Base-by-base conservation (phyloP, 2,888 invertebrate genomes). In the Ophion ellenae region DNA sequence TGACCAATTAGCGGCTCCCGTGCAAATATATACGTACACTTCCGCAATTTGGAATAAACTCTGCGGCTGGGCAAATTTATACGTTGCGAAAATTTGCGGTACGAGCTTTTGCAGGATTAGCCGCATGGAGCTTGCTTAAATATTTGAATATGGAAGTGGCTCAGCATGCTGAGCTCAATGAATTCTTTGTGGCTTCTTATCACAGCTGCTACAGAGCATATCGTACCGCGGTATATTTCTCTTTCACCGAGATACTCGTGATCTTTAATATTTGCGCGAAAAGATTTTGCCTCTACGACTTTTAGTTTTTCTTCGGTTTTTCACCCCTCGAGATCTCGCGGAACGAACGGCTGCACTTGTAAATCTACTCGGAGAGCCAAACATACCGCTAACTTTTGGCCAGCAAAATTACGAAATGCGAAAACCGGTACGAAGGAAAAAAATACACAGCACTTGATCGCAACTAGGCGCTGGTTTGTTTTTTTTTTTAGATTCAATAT, bases 91-190 rank as follows among this genome's bases (percentile, higher is more conserved):
- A 40, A 73, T 36, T 67, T 47, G 20, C 73, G 61, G 11, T n/a
- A 67, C 20, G 24, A 73, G 59, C 47, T 57, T 73, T n/a, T 7
- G 14, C 70, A 28, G 70, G 28, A 70, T 28, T 57, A 40, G 36
- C 61, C 59, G 59, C 24, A 61, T 67, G 64, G 47, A 53, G 59
- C 14, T 71, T 47, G 53, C 14, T 66, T 63, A 63, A 83, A 81
- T 70, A 78, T 76, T 82, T 85, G 45, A 70, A 76, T 53, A 36
- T 71, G 63, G 80, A 64, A 78, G 77, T 83, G 74, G 36, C 70
- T 28, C n/a, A 32, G 10, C 57, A 28, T 53, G 47, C 32, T 20
- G 17, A 28, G 47, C 70, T 70, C 20, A 45, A 6, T 69, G 20
- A 45, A 32, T 2, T 24, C 45, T 69, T 45, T 53, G 70, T 28